Conservation (phyloP, 2,113 vertebrate genomes). For the Hippocampus mohnikei region DNA sequence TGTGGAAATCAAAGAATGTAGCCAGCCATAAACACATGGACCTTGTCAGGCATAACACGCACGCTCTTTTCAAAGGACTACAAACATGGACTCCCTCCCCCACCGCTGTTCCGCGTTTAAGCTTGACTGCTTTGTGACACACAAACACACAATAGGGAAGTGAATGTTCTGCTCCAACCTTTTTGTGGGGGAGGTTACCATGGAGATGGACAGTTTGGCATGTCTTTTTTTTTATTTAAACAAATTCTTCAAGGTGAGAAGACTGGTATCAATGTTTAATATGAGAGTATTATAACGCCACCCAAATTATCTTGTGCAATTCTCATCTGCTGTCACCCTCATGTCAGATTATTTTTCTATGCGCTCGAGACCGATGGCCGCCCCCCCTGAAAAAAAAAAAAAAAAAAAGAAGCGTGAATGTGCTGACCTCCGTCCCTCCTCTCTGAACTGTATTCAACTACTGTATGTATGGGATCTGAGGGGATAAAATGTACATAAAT, state of each 20-base stretch:
- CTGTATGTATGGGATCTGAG: conserved; percentile 87
- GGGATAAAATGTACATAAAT: conserved; percentile 89
- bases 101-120: conserved; percentile 52
- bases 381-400: conserved; percentile 54
- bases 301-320: conserved; percentile 91
- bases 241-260: conserved; percentile 37
- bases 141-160: conserved; percentile 31
- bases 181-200: conserved; percentile 26
- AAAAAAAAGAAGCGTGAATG: conserved; percentile 66
- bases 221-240: conserved; percentile 58
- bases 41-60: conserved; percentile 74
- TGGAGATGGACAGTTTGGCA: conserved; percentile 43
- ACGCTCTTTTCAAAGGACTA: conserved; percentile 59
- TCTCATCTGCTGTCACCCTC: conserved; percentile 88
- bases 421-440: conserved; percentile 81
- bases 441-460: conserved; percentile 91
- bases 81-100: conserved; percentile 60
- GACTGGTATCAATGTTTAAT: conserved; percentile 92
- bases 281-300: conserved; percentile 93
- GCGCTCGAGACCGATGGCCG: conserved; percentile 76
- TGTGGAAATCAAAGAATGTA: conserved; percentile 85
- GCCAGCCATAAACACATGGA: conserved; percentile 79
- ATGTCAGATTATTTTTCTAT: conserved; percentile 95
- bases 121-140: conserved; percentile 56
- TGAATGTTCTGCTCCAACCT: conserved; percentile 55